A percentile compares a stretch with the other conserved stretches of the same genome.
phyloP scores from a whole-genome alignment of 2,113 vertebrate species.

The Rhabdornis inornatus region DNA sequence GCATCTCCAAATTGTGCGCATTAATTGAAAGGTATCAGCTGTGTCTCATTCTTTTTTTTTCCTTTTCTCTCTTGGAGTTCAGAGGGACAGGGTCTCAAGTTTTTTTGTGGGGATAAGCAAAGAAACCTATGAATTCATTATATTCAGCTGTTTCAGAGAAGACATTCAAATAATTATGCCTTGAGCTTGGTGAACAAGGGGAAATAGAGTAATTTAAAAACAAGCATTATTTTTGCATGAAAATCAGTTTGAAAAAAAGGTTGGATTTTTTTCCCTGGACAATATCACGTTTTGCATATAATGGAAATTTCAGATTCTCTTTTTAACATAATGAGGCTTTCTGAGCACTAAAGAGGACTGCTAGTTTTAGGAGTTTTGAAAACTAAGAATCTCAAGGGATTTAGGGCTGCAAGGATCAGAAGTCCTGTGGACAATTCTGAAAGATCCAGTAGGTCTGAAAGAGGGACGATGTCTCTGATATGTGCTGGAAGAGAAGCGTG shows the following conservation, averaged over 20 bases:
- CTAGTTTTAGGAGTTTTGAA: not conserved
- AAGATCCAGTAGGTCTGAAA: not conserved
- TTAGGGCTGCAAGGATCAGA: not conserved
- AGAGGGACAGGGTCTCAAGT: not conserved
- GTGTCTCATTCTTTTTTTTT: not conserved
- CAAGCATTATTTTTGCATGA: not conserved
- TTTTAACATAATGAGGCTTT: not conserved
- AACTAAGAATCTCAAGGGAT: not conserved
- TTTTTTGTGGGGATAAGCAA: not conserved
- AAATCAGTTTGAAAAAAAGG: not conserved
- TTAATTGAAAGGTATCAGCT: not conserved
- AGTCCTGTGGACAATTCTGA: not conserved
- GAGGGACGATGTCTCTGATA: not conserved
- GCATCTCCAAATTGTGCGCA: not conserved
- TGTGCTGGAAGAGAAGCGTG: not conserved
- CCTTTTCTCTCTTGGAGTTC: not conserved
- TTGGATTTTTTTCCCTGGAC: not conserved
- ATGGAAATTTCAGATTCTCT: not conserved
- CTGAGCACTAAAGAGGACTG: not conserved
- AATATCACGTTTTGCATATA: not conserved
- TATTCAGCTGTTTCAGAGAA: not conserved
- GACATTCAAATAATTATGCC: not conserved
- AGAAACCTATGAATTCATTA: not conserved
- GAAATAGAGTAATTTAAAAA: not conserved
- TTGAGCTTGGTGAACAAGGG: not conserved